A percentile compares a stretch with the other conserved stretches of the same genome.
phyloP scores from a whole-genome alignment of 2,113 vertebrate species.

The Eleginops maclovinus region DNA sequence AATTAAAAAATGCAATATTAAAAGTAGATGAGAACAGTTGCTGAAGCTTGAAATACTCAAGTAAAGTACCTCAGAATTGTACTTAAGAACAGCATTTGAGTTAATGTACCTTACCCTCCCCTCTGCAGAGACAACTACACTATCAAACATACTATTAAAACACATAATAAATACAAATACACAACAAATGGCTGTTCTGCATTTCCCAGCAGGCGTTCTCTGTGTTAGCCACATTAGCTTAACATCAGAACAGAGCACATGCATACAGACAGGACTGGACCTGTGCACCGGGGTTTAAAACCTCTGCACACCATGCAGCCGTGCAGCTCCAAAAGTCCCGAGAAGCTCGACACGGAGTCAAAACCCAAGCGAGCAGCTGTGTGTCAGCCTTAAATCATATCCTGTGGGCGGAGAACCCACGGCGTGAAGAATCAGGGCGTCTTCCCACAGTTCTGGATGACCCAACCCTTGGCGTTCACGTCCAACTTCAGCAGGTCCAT shows the following conservation, averaged over 20 bases:
- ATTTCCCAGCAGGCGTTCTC: neutral
- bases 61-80: too few species aligned
- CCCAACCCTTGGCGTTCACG: constrained; percentile 73
- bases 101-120: neutral
- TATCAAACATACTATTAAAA: neutral
- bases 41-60: too few species aligned
- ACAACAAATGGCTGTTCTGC: neutral
- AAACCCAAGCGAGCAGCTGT: neutral
- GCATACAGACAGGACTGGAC: neutral
- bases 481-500: constrained; percentile 80
- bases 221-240: neutral
- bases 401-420: neutral
- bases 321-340: neutral
- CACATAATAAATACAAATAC: neutral
- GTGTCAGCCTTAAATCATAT: neutral
- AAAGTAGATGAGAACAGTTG: too few species aligned
- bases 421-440: neutral
- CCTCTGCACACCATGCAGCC: neutral
- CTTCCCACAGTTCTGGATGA: constrained; percentile 67
- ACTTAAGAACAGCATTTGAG: too few species aligned
- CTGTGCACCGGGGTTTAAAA: neutral
- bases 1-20: too few species aligned
- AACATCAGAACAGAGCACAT: neutral
- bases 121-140: neutral
- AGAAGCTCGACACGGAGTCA: constrained; percentile 6